A percentile compares a stretch with the other conserved stretches of the same genome.
Evolutionary conservation across 2,888 invertebrate species (phyloP).

Genomic region (Teleiodes luculella): DNA sequence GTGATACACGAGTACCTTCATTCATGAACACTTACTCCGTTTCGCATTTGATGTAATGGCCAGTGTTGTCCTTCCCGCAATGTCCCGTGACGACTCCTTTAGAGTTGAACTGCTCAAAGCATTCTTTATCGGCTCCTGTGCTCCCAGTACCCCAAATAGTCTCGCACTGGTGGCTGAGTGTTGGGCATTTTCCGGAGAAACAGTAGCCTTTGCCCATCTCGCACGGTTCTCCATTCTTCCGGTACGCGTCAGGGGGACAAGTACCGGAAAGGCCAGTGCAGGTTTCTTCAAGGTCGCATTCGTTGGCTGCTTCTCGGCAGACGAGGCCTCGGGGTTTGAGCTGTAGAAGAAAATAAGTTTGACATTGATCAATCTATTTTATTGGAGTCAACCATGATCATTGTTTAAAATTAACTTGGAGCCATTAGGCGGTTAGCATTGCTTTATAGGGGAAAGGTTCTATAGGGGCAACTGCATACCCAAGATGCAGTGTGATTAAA

Average conservation of each 20-base stretch:
- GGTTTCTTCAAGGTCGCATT: slow-evolving; percentile 97
- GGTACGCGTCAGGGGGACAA: slow-evolving; percentile 93
- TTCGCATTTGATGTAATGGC: slow-evolving; percentile 91
- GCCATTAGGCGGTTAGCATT: too few relatives aligned
- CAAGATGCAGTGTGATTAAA: too few relatives aligned
- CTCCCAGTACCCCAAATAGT: slow-evolving; percentile 96
- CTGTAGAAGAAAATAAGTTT: slow-evolving; percentile 58
- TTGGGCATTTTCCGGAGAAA: slow-evolving; percentile 95
- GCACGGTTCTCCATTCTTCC: slow-evolving; percentile 95
- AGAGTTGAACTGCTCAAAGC: slow-evolving; percentile 96
- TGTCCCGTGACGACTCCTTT: slow-evolving; percentile 97
- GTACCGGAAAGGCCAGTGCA: slow-evolving; percentile 93
- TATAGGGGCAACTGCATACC: too few relatives aligned
- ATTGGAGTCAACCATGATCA: too few relatives aligned
- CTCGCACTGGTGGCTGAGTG: slow-evolving; percentile 92
- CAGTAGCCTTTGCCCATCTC: slow-evolving; percentile 87
- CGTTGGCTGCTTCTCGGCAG: slow-evolving; percentile 92
- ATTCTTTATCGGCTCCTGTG: slow-evolving; percentile 88
- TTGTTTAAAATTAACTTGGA: too few relatives aligned
- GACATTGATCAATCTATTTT: too few relatives aligned
- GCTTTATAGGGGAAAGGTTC: too few relatives aligned
- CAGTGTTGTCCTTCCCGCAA: slow-evolving; percentile 89
- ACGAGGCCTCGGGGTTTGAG: slow-evolving; percentile 85
- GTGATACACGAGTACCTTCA: too few relatives aligned
- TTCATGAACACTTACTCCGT: slow-evolving; percentile 85